A percentile compares a stretch with the other conserved stretches of the same genome.
These are phyloP conservation scores for Palythoa grandiflora DNA, from an alignment of 92 coral and sea anemone genomes.

Conservation along the genomic window DNA sequence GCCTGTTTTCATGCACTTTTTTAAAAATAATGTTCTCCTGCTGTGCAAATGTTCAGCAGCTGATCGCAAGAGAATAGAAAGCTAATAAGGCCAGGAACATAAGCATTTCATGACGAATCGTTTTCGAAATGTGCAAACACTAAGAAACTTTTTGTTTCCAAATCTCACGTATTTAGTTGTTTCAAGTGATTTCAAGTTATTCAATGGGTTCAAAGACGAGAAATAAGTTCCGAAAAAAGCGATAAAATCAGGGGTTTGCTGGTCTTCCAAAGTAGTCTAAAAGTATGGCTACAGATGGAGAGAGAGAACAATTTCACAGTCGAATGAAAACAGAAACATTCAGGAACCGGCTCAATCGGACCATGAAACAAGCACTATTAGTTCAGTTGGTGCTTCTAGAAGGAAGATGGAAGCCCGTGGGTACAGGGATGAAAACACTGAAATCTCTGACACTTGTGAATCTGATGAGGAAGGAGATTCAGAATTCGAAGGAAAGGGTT, in stretches of 20 bases:
- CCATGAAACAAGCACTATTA: conserved; percentile 16
- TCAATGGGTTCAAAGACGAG: conserved; percentile 30
- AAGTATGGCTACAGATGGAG: background rate
- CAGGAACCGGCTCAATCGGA: background rate
- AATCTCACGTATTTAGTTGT: conserved; percentile 29
- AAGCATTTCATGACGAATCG: conserved; percentile 18
- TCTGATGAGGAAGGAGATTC: background rate
- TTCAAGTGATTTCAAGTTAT: conserved; percentile 1
- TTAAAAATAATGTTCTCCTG: conserved; percentile 27
- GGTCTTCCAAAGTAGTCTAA: conserved; percentile 10
- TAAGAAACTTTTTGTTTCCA: conserved; percentile 24
- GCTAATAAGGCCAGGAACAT: conserved; percentile 20
- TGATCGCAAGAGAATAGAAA: background rate
- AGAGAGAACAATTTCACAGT: conserved; percentile 13
- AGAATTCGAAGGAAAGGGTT: background rate
- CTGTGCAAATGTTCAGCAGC: conserved; percentile 34
- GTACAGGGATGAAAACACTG: background rate
- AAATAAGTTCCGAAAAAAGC: background rate
- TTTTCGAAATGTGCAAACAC: conserved; percentile 24
- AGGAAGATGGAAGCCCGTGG: conserved; percentile 24
- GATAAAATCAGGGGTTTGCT: conserved; percentile 3
- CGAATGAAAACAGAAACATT: conserved; percentile 8
- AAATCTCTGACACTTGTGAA: conserved; percentile 11
- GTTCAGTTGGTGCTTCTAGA: conserved; percentile 8
- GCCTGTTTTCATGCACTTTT: conserved; percentile 10